Evolutionary conservation across 64 coral and sea anemone species (phyloP), one percentile per base, ranked within the genome.

Genomic region (Acropora tenuis): DNA sequence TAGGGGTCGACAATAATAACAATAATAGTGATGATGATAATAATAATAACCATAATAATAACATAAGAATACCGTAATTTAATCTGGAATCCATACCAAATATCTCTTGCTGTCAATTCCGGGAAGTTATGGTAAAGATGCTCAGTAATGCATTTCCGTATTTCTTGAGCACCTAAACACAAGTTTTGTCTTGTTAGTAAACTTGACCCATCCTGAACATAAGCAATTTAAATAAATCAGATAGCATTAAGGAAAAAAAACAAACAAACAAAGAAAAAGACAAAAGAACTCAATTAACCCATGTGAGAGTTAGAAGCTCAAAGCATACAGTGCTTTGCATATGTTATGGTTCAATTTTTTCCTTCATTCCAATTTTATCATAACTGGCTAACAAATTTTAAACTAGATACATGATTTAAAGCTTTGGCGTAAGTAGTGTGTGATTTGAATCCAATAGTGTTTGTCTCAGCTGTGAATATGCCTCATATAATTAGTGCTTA

Each of bases 51-150:
- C 0, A 13, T 19, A 4, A 67, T 18, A 4, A 67, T 3, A 13
- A 67, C 0, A 13, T 67, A 67, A 1, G 63, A 67, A 67, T 67
- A 13, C 7, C 11, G 11, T 16, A 18, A 3, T 7, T 16, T 40
- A 71, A 1, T 5, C 13, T 4, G 17, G 11, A 18, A 15, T 47
- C 72, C 86, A 75, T 80, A 98, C 96, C 96, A 98, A 42, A 92
- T 85, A n/a, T 98, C 77, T 50, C 79, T 76, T 76, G 93, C 89
- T 85, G 96, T 89, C 20, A 94, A 83, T 18, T 67, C 47, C 84
- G 92, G 80, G 43, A 81, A 79, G 10, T 92, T 53, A 10, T 80
- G 78, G 48, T 78, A 44, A 15, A 98, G 58, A 79, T 91, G 78
- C 80, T 85, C 82, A 48, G 65, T 85, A 19, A 85, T 17, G 49